Base-by-base conservation (phyloP, 1,140 invertebrate genomes). In the Ptiloglossa arizonensis region DNA sequence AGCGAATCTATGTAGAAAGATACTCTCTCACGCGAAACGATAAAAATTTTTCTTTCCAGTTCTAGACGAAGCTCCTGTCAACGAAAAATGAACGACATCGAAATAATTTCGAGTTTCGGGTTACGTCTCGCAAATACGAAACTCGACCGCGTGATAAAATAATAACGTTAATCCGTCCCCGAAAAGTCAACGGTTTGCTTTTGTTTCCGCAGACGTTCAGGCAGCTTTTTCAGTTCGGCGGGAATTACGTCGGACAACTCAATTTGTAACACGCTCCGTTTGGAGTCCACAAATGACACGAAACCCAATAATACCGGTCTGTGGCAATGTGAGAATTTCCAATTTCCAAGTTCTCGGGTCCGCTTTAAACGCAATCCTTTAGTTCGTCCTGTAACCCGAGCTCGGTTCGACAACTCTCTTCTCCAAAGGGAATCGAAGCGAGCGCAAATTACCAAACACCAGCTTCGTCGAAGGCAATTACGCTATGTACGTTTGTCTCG, bases 311-410 rank as follows among this genome's bases (percentile, higher is more conserved):
- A 54, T 66, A 78, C 76, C 66, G 29, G n/a, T 29, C 54, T 24
- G 46, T 24, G 74, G 74, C 63, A 66, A 78, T 56, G 80, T 64
- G 63, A 82, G 81, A 83, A 83, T 82, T 82, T 82, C 73, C 80
- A 83, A 82, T 82, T 83, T 83, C 73, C 46, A 82, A 82, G 54
- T 82, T 63, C 44, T n/a, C n/a, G 17, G 64, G 19, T 3, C 17
- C 17, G 29, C 50, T 68, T 74, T 66, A 67, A 67, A 66, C 62
- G 24, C 62, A 27, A 67, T 29, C 50, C 62, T 46, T 46, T 46
- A 24, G 27, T 32, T 32, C 27, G 9, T 57, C 35, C 19, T 22
- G 24, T 15, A 4, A 38, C 15, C 11, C 3, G 44, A 57, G 17
- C 56, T 29, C 2, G 15, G 0, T 44, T 56, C 59, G 32, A 54